Evolutionary conservation across 2,888 invertebrate species (phyloP).

Genomic region (Volucella inanis): DNA sequence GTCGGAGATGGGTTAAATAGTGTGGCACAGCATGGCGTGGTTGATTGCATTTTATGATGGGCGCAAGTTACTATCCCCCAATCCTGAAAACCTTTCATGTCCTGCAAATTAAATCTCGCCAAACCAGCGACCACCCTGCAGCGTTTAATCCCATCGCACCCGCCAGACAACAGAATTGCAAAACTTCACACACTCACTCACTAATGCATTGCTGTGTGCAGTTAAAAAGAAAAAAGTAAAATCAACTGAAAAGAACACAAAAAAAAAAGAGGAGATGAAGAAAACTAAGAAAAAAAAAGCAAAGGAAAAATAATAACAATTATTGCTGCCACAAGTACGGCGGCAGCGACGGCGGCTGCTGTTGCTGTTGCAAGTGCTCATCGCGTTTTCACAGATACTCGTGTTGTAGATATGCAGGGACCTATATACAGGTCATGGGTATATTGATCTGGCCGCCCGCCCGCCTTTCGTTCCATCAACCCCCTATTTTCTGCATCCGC

Average conservation of each 20-base stretch:
- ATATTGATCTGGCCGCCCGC: slow-evolving; percentile 41
- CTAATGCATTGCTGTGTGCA: background rate
- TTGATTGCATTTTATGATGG: slow-evolving; percentile 59
- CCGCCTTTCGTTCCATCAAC: background rate
- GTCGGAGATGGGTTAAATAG: slow-evolving; percentile 42
- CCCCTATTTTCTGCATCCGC: background rate
- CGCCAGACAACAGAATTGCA: slow-evolving; percentile 18
- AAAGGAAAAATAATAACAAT: slow-evolving; percentile 59
- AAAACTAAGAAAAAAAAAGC: slow-evolving; percentile 5
- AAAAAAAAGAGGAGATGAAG: background rate
- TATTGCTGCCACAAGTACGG: slow-evolving; percentile 58
- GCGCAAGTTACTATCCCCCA: slow-evolving; percentile 1
- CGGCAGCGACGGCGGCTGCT: background rate
- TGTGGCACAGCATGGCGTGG: slow-evolving; percentile 35
- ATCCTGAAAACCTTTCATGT: slow-evolving; percentile 46
- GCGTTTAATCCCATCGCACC: slow-evolving; percentile 48
- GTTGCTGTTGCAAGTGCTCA: slow-evolving; percentile 58
- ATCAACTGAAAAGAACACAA: background rate
- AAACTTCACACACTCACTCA: background rate
- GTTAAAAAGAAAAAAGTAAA: slow-evolving; percentile 1
- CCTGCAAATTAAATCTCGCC: slow-evolving; percentile 67
- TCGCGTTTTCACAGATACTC: slow-evolving; percentile 29
- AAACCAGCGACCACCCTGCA: slow-evolving; percentile 65
- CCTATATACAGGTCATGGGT: slow-evolving; percentile 34
- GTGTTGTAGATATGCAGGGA: slow-evolving; percentile 31